Evolutionary conservation across 2,113 vertebrate genomes (phyloP).

Genomic region (Nycticebus coucang): DNA sequence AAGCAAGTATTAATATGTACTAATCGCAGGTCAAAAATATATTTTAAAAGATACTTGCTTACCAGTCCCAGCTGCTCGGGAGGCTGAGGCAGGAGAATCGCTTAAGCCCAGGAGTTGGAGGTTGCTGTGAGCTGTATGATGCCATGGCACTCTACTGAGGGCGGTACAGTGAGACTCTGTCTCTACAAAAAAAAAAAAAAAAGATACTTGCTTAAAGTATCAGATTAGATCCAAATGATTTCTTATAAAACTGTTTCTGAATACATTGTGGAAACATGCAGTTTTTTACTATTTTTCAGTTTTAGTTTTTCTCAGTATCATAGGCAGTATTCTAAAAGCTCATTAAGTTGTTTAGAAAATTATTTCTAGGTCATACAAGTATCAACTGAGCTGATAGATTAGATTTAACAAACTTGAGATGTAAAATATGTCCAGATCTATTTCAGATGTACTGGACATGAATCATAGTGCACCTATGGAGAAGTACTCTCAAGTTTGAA

Average conservation of each 20-base stretch:
- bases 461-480: not conserved
- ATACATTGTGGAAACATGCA: not conserved
- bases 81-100: no score
- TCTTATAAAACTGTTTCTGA: constrained; percentile 6
- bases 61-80: no score
- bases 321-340: not conserved
- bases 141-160: no score
- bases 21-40: not conserved
- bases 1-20: not conserved
- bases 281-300: constrained; percentile 34
- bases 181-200: no score
- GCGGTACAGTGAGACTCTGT: no score
- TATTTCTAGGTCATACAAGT: not conserved
- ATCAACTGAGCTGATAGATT: not conserved
- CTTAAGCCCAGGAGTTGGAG: no score
- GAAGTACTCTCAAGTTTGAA: not conserved
- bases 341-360: constrained; percentile 10
- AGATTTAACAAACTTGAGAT: not conserved
- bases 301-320: constrained; percentile 38
- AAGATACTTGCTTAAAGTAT: not conserved
- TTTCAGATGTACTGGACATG: not conserved
- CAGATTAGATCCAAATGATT: not conserved
- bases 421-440: not conserved
- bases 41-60: not conserved
- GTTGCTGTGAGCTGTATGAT: no score